A percentile compares a stretch with the other conserved stretches of the same genome.
Conservation (phyloP, 2,888 invertebrate genomes). For the Aradus depressus region DNA sequence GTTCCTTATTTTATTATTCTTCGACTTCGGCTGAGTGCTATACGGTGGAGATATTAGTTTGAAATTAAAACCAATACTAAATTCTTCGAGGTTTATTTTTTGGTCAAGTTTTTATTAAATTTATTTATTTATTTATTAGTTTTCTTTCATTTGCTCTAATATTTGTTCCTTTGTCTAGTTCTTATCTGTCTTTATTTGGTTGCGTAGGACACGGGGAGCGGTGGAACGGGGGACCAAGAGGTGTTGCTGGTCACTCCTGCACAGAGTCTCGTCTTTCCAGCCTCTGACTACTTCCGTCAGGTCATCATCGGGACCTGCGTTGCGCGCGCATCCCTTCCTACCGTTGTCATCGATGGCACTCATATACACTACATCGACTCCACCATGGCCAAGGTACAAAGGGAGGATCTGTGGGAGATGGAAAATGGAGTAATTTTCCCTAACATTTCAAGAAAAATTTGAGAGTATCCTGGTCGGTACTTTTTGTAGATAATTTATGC, state of each 20-base stretch:
- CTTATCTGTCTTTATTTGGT: too few relatives aligned
- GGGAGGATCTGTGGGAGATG: neutral
- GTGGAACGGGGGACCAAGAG: constrained; percentile 37
- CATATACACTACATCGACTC: constrained; percentile 48
- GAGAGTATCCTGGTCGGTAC: too few relatives aligned
- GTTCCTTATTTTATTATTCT: too few relatives aligned
- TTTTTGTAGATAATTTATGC: too few relatives aligned
- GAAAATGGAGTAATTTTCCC: neutral
- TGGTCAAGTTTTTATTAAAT: too few relatives aligned
- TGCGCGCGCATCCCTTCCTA: constrained; percentile 22
- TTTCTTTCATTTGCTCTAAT: too few relatives aligned
- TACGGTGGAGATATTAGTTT: too few relatives aligned
- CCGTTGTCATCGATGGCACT: constrained; percentile 38
- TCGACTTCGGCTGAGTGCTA: too few relatives aligned
- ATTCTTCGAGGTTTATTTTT: too few relatives aligned
- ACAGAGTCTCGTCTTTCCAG: constrained; percentile 65
- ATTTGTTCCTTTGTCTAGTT: too few relatives aligned
- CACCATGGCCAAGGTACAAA: constrained; percentile 39
- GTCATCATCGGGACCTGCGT: constrained; percentile 36
- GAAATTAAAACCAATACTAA: too few relatives aligned
- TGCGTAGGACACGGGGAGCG: constrained; percentile 11
- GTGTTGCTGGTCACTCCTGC: constrained; percentile 53
- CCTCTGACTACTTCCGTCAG: constrained; percentile 59
- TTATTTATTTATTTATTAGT: too few relatives aligned
- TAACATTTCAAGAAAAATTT: neutral